phyloP scores from a whole-genome alignment of 2,888 invertebrate species.

The Chrysolina oricalcia region DNA sequence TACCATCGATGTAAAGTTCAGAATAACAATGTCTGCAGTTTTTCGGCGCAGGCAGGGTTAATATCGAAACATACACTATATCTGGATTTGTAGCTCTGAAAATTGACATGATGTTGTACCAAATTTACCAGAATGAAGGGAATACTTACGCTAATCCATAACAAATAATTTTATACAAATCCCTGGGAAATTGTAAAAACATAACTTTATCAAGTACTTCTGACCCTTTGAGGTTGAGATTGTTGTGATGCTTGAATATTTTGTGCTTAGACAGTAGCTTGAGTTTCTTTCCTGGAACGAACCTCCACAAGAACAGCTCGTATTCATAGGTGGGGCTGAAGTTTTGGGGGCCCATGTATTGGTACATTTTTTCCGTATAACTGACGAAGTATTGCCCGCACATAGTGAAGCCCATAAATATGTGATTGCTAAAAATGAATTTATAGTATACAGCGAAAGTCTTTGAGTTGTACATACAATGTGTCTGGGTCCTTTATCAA shows the following conservation, averaged over 20 bases:
- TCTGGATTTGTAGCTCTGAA: conserved; percentile 69
- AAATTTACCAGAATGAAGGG: conserved; percentile 15
- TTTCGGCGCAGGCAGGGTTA: conserved; percentile 79
- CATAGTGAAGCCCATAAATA: conserved; percentile 95
- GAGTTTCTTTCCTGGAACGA: conserved; percentile 68
- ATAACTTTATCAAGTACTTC: conserved; percentile 75
- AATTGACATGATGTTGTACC: conserved; percentile 42
- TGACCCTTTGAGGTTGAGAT: conserved; percentile 59
- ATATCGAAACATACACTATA: conserved; percentile 79
- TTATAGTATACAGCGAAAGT: conserved; percentile 6
- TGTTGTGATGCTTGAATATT: conserved; percentile 66
- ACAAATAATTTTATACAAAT: conserved; percentile 78
- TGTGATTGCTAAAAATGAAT: conserved; percentile 81
- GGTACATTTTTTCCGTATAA: conserved; percentile 75
- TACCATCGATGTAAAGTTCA: conserved; percentile 63
- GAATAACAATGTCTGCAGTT: conserved; percentile 75
- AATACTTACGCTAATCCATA: conserved; percentile 79
- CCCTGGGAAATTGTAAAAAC: conserved; percentile 83
- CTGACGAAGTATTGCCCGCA: conserved; percentile 95
- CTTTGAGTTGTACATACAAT: conserved; percentile 61
- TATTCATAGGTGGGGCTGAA: conserved; percentile 65
- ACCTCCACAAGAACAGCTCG: conserved; percentile 70
- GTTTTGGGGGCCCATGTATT: conserved; percentile 56
- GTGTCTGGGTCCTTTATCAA: conserved; percentile 61
- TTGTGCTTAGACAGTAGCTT: conserved; percentile 68